Base-by-base conservation (phyloP, 2,888 invertebrate species). In the Schizaphis graminum region DNA sequence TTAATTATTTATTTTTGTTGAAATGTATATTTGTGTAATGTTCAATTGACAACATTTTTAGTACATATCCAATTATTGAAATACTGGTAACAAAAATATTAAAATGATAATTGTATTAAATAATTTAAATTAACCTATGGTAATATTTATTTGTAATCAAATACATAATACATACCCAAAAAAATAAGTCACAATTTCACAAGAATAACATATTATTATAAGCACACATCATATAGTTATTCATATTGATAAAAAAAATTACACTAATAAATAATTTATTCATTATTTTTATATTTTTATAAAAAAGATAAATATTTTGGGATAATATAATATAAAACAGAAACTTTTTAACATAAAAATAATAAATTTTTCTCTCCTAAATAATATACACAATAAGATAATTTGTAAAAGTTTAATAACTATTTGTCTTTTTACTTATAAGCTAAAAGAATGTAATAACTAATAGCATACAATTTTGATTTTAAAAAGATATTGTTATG, bases 171-270 rank as follows among this genome's bases (percentile, higher is more conserved):
- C 24, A 7, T 47, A 47, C 44, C 44, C 7, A 47, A 5, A 86
- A 91, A 86, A 91, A 86, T 44, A 86, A 85, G 57, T 24, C 44
- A 86, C 21, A 91, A 84, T 44, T 53, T 53, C 24, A 91, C n/a
- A 85, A 44, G 21, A 57, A 56, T 8, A 44, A 84, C 26, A 61
- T 61, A 11, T 8, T 67, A n/a, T 26, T 3, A 61, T 61, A 11
- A 61, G 35, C 7, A 16, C 7, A 35, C 35, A 67, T 67, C 1
- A 67, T 35, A 67, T 16, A n/a, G 16, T 67, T 35, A 67, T 16
- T 67, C 4, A 67, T 35, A 67, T 67, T n/a, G 16, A 67, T 35
- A 4, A 7, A 67, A 67, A n/a, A 67, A n/a, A 67, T n/a, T n/a
- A 67, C 13, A 67, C 13, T n/a, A 1, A 67, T 16, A 67, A 67